These are phyloP conservation scores for Thryonomys swinderianus DNA, from an alignment of 2,113 vertebrate genomes.

Conservation along the genomic window DNA sequence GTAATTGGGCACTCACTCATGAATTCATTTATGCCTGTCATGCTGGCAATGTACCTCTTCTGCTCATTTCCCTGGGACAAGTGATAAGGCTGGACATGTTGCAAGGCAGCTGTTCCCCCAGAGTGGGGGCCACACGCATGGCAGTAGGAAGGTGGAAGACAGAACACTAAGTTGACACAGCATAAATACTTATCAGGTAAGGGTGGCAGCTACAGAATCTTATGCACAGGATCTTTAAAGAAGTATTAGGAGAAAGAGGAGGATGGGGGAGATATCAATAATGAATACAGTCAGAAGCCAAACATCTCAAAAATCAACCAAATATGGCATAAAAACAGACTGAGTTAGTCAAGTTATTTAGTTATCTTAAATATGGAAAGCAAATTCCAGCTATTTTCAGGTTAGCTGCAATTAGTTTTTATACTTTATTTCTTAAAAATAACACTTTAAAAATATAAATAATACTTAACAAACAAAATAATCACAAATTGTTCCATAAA, in stretches of 20 bases:
- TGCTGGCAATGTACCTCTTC: background rate
- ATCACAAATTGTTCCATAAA: no score
- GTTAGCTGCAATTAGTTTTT: background rate
- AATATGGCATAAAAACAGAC: background rate
- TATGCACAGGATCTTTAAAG: background rate
- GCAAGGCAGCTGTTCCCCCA: background rate
- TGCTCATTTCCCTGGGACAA: background rate
- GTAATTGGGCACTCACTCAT: background rate
- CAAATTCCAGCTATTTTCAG: background rate
- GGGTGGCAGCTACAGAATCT: background rate
- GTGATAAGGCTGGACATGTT: background rate
- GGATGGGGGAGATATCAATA: background rate
- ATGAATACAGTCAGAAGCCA: background rate
- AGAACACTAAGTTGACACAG: background rate
- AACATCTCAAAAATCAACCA: slow-evolving; percentile 1
- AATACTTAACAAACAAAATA: no score
- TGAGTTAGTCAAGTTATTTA: background rate
- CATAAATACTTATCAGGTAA: background rate
- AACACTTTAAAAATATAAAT: no score
- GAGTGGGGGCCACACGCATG: background rate
- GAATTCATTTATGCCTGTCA: background rate
- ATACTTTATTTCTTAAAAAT: slow-evolving; percentile 22
- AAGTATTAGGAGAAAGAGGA: background rate
- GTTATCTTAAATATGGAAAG: slow-evolving; percentile 5
- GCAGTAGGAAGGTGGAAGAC: background rate